Evolutionary conservation across 1,140 invertebrate species (phyloP).

Genomic region (Protaetia brevitarsis): DNA sequence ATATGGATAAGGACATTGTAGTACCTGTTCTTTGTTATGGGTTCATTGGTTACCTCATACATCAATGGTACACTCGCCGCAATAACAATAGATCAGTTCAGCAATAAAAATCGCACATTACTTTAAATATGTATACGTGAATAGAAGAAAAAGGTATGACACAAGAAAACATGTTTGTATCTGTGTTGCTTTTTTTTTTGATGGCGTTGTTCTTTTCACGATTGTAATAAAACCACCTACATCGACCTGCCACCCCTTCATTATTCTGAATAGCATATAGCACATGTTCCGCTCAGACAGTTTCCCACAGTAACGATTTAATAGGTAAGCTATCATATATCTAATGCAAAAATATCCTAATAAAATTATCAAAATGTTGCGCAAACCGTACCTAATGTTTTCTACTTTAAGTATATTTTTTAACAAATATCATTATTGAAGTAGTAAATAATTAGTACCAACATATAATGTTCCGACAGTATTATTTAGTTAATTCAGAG

Average conservation of each 20-base stretch:
- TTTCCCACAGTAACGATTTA: neutral
- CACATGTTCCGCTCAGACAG: neutral
- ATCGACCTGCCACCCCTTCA: neutral
- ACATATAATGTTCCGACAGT: too few relatives aligned
- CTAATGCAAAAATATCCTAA: neutral
- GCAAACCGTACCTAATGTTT: neutral
- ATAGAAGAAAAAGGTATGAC: neutral
- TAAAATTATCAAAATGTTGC: neutral
- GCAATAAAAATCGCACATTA: slow-evolving; percentile 6
- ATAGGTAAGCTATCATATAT: neutral
- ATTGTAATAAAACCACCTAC: slow-evolving; percentile 7
- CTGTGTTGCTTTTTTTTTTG: neutral
- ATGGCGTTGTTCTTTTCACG: neutral
- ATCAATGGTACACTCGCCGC: neutral
- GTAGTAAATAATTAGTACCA: too few relatives aligned
- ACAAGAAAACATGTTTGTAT: neutral
- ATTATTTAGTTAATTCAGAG: too few relatives aligned
- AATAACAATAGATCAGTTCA: neutral
- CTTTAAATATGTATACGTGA: neutral
- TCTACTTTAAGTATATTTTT: too few relatives aligned
- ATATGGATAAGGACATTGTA: neutral
- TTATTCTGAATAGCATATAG: slow-evolving; percentile 7
- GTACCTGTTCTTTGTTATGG: neutral
- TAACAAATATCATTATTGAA: too few relatives aligned
- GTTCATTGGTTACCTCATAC: neutral